Evolutionary conservation across 2,888 invertebrate species (phyloP).

Genomic region (Agrochola litura): DNA sequence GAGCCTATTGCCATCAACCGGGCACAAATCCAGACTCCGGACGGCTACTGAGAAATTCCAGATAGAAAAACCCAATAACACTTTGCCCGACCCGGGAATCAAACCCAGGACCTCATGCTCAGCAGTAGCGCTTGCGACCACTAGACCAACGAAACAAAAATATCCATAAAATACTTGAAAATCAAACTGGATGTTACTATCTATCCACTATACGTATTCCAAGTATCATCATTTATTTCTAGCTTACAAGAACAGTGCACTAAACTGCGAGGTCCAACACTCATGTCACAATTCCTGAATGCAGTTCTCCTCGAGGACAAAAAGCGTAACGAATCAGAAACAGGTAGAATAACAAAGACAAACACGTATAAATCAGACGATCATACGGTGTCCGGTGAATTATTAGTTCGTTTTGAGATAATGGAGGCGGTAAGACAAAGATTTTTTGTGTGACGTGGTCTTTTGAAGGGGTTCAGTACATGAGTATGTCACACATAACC

Average conservation of each 20-base stretch:
- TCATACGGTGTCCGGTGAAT: conserved; percentile 73
- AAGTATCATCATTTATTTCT: not conserved
- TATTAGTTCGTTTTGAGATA: conserved; percentile 74
- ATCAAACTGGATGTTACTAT: not conserved
- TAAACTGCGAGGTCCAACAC: not conserved
- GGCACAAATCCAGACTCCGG: too few relatives aligned
- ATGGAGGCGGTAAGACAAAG: conserved; percentile 78
- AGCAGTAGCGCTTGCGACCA: too few relatives aligned
- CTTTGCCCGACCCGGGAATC: too few relatives aligned
- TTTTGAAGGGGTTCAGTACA: conserved; percentile 61
- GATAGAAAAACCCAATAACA: too few relatives aligned
- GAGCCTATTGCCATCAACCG: too few relatives aligned
- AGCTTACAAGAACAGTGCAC: not conserved
- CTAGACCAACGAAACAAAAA: too few relatives aligned
- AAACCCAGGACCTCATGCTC: too few relatives aligned
- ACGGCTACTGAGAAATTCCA: too few relatives aligned
- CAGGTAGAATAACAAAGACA: conserved; percentile 58
- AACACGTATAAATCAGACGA: conserved; percentile 72
- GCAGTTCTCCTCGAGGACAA: conserved; percentile 21
- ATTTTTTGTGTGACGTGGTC: conserved; percentile 44
- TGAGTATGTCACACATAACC: not conserved
- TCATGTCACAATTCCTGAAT: conserved; percentile 21
- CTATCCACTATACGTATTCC: too few relatives aligned
- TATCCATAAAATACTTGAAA: not conserved
- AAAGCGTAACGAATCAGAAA: conserved; percentile 56